Base-by-base conservation (phyloP, 2,797 vertebrate species). In the Leptodactylus fallax region DNA sequence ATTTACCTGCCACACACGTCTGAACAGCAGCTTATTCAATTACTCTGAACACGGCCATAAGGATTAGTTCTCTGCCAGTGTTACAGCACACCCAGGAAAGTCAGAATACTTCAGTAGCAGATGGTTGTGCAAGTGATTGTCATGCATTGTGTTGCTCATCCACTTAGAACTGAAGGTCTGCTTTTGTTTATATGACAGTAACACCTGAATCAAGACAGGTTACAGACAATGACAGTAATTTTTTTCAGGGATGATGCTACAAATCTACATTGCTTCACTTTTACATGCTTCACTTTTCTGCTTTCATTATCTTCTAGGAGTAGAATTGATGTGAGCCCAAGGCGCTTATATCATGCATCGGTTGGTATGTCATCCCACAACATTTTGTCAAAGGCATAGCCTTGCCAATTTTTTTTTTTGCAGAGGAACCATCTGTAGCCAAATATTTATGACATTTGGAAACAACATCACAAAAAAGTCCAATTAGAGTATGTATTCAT, bases 371-470 rank as follows among this genome's bases (percentile, higher is more conserved):
- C 92, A 92, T 92, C 92, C 85, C 90, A 89, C 91, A 90, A 91
- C 89, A 91, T 85, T 67, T 79, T 94, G 93, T 93, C 93, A 95
- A 87, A 36, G 3, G 88, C 80, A 90, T 78, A 92, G 74, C 53
- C 85, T 0, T 55, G 93, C 93, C 94, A 94, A 91, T 91, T 94
- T 92, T 14, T 53, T 92, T 53, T 77, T 53, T 77, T 90, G 16
- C 87, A 36, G 89, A 88, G 88, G 90, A 63, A 71, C 94, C 94
- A 95, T 95, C 93, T 95, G 95, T 94, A 90, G 90, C 49, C 27
- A 87, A 93, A 90, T 90, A 82, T 87, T 91, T 72, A 88, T 76
- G 72, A 81, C 91, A 87, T 91, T 83, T 82, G 51, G 90, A 92
- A 92, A 90, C 63, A 90, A 81, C 27, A 76, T 85, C 11, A 23